Base-by-base conservation (phyloP, 2,888 invertebrate species). In the Mechanitis messenoides region DNA sequence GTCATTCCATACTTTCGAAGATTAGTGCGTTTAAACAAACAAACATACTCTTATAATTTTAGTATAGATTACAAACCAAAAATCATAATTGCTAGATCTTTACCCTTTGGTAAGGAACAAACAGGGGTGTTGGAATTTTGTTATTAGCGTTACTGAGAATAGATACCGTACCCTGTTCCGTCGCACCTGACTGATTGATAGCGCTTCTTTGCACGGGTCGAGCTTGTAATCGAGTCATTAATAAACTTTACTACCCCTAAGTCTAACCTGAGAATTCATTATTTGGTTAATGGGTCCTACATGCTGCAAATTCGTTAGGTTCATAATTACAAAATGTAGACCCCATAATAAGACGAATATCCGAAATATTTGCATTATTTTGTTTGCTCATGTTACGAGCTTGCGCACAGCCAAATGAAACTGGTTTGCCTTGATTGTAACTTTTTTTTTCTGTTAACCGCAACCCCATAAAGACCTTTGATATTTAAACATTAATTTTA, bases 211-310 rank as follows among this genome's bases (percentile, higher is more conserved):
- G 86, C 83, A 87, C 85, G 89, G 89, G 87, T 86, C 88, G 88
- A 87, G 89, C 87, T 86, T 87, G 89, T 90, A 90, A 90, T 90
- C 90, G 90, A 86, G 88, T 86, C 89, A 90, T 90, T 90, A 89
- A 90, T 90, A 90, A 90, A 90, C 81, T 89, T 89, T 89, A 89
- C 87, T 85, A 85, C 90, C 85, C 85, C 82, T 79, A 84, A 88
- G 85, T 88, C 87, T 85, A 87, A 87, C 85, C 84, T 85, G 81
- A 73, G 85, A 85, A 87, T 85, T 88, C 85, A 85, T 89, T 89
- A 85, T 87, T 87, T 86, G 86, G 80, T 85, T 89, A 90, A 90
- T 89, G 87, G 20, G 86, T 80, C 85, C 85, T 82, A n/a, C n/a
- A 85, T 83, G 81, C 81, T 79, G 76, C 72, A 72, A 28, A 47